phyloP scores from a whole-genome alignment of 1,140 invertebrate species.

The Yoshiicerus persimilis region DNA sequence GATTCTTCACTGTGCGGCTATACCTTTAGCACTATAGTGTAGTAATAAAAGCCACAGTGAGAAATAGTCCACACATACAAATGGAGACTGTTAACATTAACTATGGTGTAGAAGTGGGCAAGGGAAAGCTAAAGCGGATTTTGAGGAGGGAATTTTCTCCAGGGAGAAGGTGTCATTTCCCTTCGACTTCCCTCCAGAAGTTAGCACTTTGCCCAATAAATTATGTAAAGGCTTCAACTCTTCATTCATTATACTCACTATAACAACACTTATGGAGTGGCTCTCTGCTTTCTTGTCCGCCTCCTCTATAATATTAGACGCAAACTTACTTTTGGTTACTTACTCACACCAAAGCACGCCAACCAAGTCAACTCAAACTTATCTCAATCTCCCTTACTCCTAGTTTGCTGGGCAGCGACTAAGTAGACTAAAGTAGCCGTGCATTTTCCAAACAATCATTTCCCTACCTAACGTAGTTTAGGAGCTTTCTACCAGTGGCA shows the following conservation, averaged over 20 bases:
- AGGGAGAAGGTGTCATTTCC: conserved; percentile 37
- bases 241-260: conserved; percentile 34
- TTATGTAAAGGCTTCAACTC: conserved; percentile 37
- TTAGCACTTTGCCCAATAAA: conserved; percentile 31
- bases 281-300: background rate
- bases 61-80: background rate
- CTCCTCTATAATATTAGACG: background rate
- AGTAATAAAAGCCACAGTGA: background rate
- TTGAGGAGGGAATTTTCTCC: conserved; percentile 16
- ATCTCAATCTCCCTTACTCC: background rate
- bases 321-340: conserved; percentile 11
- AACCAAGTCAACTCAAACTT: background rate
- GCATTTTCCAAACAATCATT: background rate
- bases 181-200: conserved; percentile 19
- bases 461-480: background rate
- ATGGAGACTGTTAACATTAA: background rate
- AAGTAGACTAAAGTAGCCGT: background rate
- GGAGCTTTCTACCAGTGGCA: background rate
- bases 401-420: background rate
- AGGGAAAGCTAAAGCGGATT: conserved; percentile 10
- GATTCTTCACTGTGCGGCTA: background rate
- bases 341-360: background rate
- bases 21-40: too few species aligned
- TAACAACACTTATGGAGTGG: background rate
- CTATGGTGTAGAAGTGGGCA: background rate